These are phyloP conservation scores for Anabas testudineus DNA, from an alignment of 2,797 vertebrate species.

Conservation along the genomic window DNA sequence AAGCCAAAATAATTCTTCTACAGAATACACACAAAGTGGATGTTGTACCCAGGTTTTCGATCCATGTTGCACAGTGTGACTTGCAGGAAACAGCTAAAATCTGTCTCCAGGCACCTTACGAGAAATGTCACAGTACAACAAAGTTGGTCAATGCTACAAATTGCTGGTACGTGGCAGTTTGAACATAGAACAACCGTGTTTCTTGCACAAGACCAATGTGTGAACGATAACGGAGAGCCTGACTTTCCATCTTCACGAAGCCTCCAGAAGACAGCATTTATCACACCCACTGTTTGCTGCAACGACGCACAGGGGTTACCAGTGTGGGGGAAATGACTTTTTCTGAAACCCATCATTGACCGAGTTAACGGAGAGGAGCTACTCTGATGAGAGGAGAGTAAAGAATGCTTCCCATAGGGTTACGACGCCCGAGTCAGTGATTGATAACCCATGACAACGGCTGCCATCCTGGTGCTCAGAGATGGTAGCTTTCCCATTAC, in stretches of 20 bases:
- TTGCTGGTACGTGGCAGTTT: not conserved
- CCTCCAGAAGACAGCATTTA: slow-evolving; percentile 50
- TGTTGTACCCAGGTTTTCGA: too few species aligned
- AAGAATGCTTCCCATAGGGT: slow-evolving; percentile 72
- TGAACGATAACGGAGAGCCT: slow-evolving; percentile 33
- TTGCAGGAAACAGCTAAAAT: too few species aligned
- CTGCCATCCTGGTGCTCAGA: slow-evolving; percentile 46
- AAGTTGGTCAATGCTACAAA: not conserved
- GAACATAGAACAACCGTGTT: not conserved
- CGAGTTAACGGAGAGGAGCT: slow-evolving; percentile 79
- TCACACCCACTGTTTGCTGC: slow-evolving; percentile 65
- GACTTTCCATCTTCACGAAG: slow-evolving; percentile 33
- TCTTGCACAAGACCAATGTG: not conserved
- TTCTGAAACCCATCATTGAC: slow-evolving; percentile 78
- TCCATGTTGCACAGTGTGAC: too few species aligned
- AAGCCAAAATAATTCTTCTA: too few species aligned
- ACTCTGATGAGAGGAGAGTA: slow-evolving; percentile 71
- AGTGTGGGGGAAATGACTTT: slow-evolving; percentile 76
- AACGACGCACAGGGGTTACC: slow-evolving; percentile 50
- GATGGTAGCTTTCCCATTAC: slow-evolving; percentile 68
- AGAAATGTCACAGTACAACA: too few species aligned
- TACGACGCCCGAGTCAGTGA: slow-evolving; percentile 60
- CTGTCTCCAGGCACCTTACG: too few species aligned
- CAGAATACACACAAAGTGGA: too few species aligned
- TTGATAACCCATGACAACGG: slow-evolving; percentile 73